phyloP scores from a whole-genome alignment of 1,140 invertebrate genomes.

The Caligus rogercresseyi region DNA sequence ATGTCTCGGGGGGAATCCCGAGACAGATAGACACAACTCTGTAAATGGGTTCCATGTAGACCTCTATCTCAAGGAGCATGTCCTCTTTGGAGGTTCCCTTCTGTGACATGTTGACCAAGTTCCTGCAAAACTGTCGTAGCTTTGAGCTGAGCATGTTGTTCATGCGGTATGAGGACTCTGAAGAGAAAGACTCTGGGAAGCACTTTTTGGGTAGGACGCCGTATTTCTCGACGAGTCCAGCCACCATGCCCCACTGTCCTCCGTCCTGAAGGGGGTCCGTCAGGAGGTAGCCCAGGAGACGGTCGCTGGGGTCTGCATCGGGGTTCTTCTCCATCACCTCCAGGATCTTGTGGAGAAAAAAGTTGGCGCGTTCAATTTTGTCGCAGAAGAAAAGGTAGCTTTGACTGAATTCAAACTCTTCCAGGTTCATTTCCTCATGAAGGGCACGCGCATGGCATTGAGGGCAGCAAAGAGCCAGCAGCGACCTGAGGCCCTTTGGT shows the following conservation, averaged over 20 bases:
- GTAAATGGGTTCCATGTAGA: conserved; percentile 3
- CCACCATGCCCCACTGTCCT: conserved; percentile 80
- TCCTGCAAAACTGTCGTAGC: conserved; percentile 30
- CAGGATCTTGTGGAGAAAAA: conserved; percentile 59
- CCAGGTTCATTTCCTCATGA: conserved; percentile 59
- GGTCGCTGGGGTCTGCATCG: conserved; percentile 32
- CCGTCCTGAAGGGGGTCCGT: conserved; percentile 61
- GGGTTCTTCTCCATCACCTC: conserved; percentile 48
- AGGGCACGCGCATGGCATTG: conserved; percentile 60
- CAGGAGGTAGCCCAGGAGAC: conserved; percentile 31
- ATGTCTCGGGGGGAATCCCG: conserved; percentile 57
- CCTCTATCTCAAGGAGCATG: conserved; percentile 2
- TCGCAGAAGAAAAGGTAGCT: conserved; percentile 76
- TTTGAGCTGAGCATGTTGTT: conserved; percentile 60
- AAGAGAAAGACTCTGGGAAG: conserved; percentile 64
- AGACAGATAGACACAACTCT: conserved; percentile 59
- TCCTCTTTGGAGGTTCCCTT: neutral
- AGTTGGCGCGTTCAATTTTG: conserved; percentile 71
- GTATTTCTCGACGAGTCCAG: conserved; percentile 64
- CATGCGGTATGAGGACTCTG: conserved; percentile 49
- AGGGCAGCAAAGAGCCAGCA: conserved; percentile 76
- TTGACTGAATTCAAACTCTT: conserved; percentile 82
- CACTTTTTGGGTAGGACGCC: conserved; percentile 66
- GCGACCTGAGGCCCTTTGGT: conserved; percentile 63
- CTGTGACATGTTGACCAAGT: neutral